Evolutionary conservation across 2,113 vertebrate genomes (phyloP), one percentile per base, ranked within the genome.

Genomic region (Oncorhynchus kisutch): DNA sequence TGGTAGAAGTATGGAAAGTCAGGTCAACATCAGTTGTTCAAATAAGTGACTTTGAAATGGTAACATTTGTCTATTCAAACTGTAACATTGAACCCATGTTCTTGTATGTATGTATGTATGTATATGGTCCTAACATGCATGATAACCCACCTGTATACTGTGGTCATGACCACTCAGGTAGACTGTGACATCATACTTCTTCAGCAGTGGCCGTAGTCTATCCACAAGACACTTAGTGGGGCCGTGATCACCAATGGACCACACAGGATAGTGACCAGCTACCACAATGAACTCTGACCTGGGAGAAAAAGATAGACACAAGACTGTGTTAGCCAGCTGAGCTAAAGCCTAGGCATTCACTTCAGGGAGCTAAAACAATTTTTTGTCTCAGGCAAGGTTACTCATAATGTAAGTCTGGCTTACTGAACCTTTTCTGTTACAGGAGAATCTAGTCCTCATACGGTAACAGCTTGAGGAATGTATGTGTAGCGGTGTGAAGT

Each of bases 241-340:
- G 24, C 92, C 92, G 7, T 92, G 92, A 72, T 92, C 73, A 5
- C 92, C 90, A 2, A 92, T 88, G n/a, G 91, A 92, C 92, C 91
- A 92, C 12, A 93, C 88, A 1, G 92, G 91, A 73, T 91, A 93
- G 54, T 93, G 92, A 49, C 91, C 91, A 20, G 89, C 91, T 54
- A 92, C 91, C 57, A 92, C 45, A 1, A 92, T 76, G 66, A 86
- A 93, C 48, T 91, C 90, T 39, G 92, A 90, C 84, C 91, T 93
- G 73, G 7, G 27, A 78, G 4, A 11, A 27, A 70, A 22, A 4
- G 4, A 54, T 4, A 54, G 16, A 54, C 16, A 51, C 49, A 54
- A 18, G 14, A 54, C 51, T 18, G 51, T 18, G 51, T 18, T 54
- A 54, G 51, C 51, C 12, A 2, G 13, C 51, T 54, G 51, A 54